A percentile compares a stretch with the other conserved stretches of the same genome.
phyloP scores from a whole-genome alignment of 2,797 vertebrate species.

The Chaenodraco wilsoni region DNA sequence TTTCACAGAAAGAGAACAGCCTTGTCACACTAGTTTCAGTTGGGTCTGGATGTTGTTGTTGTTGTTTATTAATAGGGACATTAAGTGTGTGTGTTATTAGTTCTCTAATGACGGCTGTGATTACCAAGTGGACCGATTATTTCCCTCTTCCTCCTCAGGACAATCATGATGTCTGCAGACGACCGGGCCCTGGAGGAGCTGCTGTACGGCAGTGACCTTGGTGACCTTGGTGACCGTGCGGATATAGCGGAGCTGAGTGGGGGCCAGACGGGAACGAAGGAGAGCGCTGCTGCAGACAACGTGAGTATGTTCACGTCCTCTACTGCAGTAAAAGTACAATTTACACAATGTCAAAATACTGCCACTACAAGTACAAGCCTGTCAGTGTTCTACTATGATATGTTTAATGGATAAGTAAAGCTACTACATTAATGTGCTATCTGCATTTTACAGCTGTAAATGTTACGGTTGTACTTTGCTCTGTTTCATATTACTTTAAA shows the following conservation, averaged over 20 bases:
- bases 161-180: conserved; percentile 72
- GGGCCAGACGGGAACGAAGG: neutral
- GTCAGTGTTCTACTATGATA: too few relatives aligned
- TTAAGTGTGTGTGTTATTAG: conserved; percentile 14
- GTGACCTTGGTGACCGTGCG: conserved; percentile 62
- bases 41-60: neutral
- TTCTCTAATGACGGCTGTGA: conserved; percentile 25
- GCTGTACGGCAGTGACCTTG: conserved; percentile 69
- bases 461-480: too few relatives aligned
- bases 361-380: neutral
- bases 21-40: neutral
- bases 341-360: neutral
- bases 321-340: neutral
- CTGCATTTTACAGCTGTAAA: neutral
- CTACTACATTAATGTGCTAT: neutral
- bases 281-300: neutral
- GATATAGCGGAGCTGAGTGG: conserved; percentile 52
- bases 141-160: conserved; percentile 41
- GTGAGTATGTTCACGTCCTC: conserved; percentile 22
- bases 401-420: neutral
- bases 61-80: conserved; percentile 9
- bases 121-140: conserved; percentile 36
- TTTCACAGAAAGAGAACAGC: neutral
- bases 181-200: conserved; percentile 69
- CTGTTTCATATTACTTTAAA: too few relatives aligned